These are phyloP conservation scores for Hydrozoanthus tunicans DNA, from an alignment of 64 coral and sea anemone species.

Conservation along the genomic window DNA sequence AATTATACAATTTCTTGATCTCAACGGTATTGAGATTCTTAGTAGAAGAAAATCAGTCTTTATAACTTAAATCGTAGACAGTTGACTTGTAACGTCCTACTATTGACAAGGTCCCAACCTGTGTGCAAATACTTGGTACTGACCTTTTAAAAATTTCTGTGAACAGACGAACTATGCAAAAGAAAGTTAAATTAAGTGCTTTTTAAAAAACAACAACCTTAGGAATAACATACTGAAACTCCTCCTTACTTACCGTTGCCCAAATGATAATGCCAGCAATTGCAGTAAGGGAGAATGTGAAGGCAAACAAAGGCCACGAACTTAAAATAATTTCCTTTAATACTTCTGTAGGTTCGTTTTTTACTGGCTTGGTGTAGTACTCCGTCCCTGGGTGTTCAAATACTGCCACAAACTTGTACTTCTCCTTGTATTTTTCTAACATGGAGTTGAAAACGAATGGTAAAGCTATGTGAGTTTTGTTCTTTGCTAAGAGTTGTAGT, in stretches of 20 bases:
- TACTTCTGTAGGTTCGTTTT: neutral
- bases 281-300: conserved; percentile 52
- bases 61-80: too few species aligned
- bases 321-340: conserved; percentile 20
- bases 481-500: neutral
- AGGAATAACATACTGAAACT: too few species aligned
- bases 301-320: conserved; percentile 60
- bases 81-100: too few species aligned
- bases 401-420: neutral
- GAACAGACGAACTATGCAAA: too few species aligned
- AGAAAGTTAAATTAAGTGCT: too few species aligned
- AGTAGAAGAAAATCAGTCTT: too few species aligned
- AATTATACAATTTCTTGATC: too few species aligned
- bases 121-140: too few species aligned
- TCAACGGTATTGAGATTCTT: too few species aligned
- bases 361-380: neutral
- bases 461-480: conserved; percentile 39
- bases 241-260: conserved; percentile 21
- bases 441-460: neutral
- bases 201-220: too few species aligned
- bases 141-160: too few species aligned
- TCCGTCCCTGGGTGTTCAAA: conserved; percentile 64
- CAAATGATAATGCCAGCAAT: conserved; percentile 63
- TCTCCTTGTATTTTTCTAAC: neutral
- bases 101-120: too few species aligned